phyloP scores from a whole-genome alignment of 1,140 invertebrate species.

The Samia ricini region DNA sequence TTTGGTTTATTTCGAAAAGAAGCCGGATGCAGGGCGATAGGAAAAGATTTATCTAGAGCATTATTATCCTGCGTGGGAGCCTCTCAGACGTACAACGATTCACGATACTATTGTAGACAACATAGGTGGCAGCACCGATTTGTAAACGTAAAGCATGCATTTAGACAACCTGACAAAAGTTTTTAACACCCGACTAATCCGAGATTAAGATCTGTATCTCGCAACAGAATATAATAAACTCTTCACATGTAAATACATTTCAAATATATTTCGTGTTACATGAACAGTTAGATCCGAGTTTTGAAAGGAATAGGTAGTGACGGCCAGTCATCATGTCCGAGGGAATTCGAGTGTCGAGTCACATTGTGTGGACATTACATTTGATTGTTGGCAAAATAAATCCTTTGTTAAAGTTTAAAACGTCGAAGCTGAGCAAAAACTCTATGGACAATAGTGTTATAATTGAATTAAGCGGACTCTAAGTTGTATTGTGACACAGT shows the following conservation, averaged over 20 bases:
- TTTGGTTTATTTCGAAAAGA: conserved; percentile 4
- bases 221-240: conserved; percentile 56
- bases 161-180: conserved; percentile 53
- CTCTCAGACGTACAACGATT: conserved; percentile 31
- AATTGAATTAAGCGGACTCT: conserved; percentile 61
- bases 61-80: conserved; percentile 53
- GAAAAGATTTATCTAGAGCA: conserved; percentile 38
- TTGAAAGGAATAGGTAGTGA: conserved; percentile 62
- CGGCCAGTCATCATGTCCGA: conserved; percentile 35
- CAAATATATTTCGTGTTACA: conserved; percentile 54
- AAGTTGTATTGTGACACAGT: conserved; percentile 20
- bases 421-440: conserved; percentile 50
- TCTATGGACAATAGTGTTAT: conserved; percentile 42
- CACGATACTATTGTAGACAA: conserved; percentile 38
- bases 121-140: conserved; percentile 53
- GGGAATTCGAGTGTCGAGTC: background rate
- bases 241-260: conserved; percentile 64
- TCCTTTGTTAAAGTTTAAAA: conserved; percentile 53
- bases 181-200: conserved; percentile 55
- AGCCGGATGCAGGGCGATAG: conserved; percentile 49
- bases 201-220: conserved; percentile 69
- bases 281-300: conserved; percentile 59
- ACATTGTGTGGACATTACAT: conserved; percentile 49
- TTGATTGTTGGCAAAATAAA: conserved; percentile 74
- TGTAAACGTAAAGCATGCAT: conserved; percentile 25